Evolutionary conservation across 37 sponge, comb jelly and placozoan species (phyloP).

Genomic region (Chondrilla cf. caribensis): DNA sequence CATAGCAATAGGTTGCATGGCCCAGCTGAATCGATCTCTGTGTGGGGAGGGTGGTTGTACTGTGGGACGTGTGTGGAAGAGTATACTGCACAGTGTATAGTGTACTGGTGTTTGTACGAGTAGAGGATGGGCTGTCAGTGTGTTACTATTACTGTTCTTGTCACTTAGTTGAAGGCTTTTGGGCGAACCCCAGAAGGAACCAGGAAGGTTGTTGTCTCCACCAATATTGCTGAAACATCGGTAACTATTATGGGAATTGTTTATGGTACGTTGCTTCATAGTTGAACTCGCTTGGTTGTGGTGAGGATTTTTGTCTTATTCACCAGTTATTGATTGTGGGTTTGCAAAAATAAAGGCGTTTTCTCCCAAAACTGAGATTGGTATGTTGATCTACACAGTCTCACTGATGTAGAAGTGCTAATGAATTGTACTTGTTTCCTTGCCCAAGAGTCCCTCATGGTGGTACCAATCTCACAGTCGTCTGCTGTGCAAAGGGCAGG

Average conservation of each 20-base stretch:
- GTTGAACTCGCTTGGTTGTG: background rate
- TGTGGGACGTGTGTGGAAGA: background rate
- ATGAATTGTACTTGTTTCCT: too few species aligned
- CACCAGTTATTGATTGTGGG: constrained; percentile 87
- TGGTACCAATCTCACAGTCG: constrained; percentile 82
- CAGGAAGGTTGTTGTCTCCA: constrained; percentile 82
- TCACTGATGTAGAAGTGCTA: background rate
- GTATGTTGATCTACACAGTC: constrained; percentile 45
- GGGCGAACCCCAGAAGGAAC: constrained; percentile 25
- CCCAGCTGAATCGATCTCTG: too few species aligned
- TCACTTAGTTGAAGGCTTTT: constrained; percentile 24
- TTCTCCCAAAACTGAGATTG: constrained; percentile 60
- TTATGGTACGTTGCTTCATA: constrained; percentile 65
- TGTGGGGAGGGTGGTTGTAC: constrained; percentile 25
- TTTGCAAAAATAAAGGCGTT: constrained; percentile 87
- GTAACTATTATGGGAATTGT: constrained; percentile 90
- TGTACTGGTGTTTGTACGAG: background rate
- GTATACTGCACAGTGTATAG: background rate
- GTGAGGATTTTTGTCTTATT: background rate
- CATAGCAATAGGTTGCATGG: too few species aligned
- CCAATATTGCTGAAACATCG: constrained; percentile 95
- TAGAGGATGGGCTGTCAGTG: too few species aligned
- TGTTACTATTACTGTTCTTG: too few species aligned
- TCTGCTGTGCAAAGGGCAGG: constrained; percentile 90
- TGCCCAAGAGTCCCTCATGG: constrained; percentile 86